Base-by-base conservation (phyloP, 2,797 vertebrate genomes). In the Hirundo rustica region DNA sequence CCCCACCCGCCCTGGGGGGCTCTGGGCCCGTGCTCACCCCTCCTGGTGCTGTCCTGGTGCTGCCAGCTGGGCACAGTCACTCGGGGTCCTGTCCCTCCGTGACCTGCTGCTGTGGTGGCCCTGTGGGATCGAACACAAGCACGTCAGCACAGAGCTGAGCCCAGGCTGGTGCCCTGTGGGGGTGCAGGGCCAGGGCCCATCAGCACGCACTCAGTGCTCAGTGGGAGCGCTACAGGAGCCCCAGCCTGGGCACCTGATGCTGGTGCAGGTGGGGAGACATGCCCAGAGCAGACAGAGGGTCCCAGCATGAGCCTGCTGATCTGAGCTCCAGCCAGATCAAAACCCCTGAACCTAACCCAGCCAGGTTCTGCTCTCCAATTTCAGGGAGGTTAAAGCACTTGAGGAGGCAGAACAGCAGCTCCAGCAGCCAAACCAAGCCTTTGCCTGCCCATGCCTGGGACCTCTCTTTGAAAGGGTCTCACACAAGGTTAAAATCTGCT, bases 51-150 rank as follows among this genome's bases (percentile, higher is more conserved):
- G 91, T 53, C 73, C 51, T 1, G 14, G 70, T 10, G 75, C 85
- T 92, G 57, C 68, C 91, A 88, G 45, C 61, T 81, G 88, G 80
- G 88, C 80, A 51, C 40, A 42, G 44, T 96, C 91, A 44, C 10
- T 16, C 5, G 34, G 21, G 64, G 61, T 34, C 58, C 83, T 93
- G 84, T 96, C 94, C 55, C 36, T 75, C 23, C 76, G 93, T 4
- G 57, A 73, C 66, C 61, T 51, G 95, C 88, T 85, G 85, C 88
- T 79, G 58, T 61, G 89, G 18, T 88, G 92, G 44, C 89, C 75
- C 96, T 97, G 93, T 44, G 85, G 73, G 82, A 93, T 15, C 58
- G 92, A 89, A 79, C 27, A 72, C 40, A 80, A 7, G 51, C 26
- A 3, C 0, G 0, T 91, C 1, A 85, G 83, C 5, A 3, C 45